A percentile compares a stretch with the other conserved stretches of the same genome.
Evolutionary conservation across 2,888 invertebrate species (phyloP).

Genomic region (Caenorhabditis parvicauda): DNA sequence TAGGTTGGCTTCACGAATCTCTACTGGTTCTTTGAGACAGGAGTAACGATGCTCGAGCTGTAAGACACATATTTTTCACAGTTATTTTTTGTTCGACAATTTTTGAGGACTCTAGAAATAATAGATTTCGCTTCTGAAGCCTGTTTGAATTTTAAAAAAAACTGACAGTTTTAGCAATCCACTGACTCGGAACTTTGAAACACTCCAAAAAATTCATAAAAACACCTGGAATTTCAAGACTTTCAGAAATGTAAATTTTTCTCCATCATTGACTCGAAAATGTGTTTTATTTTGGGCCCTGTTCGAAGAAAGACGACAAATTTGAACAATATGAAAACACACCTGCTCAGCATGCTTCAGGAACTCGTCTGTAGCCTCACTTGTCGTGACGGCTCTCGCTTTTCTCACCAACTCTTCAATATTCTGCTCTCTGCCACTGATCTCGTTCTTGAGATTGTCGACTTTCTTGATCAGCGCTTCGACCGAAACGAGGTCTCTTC

Average conservation of each 20-base stretch:
- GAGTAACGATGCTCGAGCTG: conserved; percentile 73
- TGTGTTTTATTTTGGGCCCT: no score
- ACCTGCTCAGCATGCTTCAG: conserved; percentile 69
- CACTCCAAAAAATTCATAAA: no score
- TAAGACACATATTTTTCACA: neutral
- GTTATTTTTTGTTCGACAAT: no score
- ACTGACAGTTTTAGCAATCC: no score
- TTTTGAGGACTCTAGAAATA: no score
- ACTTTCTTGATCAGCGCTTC: conserved; percentile 73
- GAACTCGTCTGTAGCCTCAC: conserved; percentile 60
- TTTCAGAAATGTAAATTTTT: no score
- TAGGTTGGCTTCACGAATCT: conserved; percentile 74
- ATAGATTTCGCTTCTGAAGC: no score
- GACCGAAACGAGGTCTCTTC: conserved; percentile 84
- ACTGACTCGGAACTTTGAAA: no score
- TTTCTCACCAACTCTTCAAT: conserved; percentile 49
- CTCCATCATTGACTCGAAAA: no score
- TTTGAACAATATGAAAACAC: neutral
- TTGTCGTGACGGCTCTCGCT: conserved; percentile 64
- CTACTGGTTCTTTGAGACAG: conserved; percentile 67
- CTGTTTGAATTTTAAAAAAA: no score
- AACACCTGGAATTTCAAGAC: no score
- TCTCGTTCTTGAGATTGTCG: conserved; percentile 63
- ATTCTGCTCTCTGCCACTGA: conserved; percentile 43
- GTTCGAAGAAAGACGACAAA: neutral